These are phyloP conservation scores for Cataglyphis cursor DNA, from an alignment of 2,888 invertebrate species.

Conservation along the genomic window DNA sequence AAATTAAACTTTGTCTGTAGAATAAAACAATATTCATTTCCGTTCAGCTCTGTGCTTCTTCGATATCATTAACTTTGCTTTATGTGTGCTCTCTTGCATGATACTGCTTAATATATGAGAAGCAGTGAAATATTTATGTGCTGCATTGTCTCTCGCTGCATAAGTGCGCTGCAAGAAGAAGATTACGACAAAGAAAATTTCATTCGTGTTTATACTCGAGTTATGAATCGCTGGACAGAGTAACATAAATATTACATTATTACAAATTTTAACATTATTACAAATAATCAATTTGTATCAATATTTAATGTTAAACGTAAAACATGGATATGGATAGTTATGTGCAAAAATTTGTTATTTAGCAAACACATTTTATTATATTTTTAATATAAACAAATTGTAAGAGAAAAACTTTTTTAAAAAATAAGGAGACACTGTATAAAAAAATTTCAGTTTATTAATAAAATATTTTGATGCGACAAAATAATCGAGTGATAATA, in stretches of 20 bases:
- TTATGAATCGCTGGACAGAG: constrained; percentile 81
- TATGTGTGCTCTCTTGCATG: constrained; percentile 39
- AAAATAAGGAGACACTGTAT: neutral
- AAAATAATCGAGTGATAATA: constrained; percentile 18
- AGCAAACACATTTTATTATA: neutral
- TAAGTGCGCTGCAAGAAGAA: constrained; percentile 69
- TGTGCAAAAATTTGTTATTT: neutral
- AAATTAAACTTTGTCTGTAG: neutral
- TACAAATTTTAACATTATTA: neutral
- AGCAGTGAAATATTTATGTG: constrained; percentile 86
- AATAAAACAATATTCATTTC: constrained; percentile 6
- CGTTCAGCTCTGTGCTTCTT: neutral
- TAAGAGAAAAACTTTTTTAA: neutral
- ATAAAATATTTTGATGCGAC: neutral
- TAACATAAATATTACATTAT: constrained; percentile 41
- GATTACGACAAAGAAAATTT: constrained; percentile 84
- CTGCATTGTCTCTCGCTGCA: constrained; percentile 83
- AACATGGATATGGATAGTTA: neutral
- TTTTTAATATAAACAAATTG: neutral
- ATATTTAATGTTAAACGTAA: neutral
- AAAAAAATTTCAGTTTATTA: neutral
- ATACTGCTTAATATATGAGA: constrained; percentile 75
- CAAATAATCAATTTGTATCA: neutral
- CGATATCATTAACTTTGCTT: constrained; percentile 23
- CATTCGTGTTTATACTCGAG: constrained; percentile 82